Conservation (phyloP, 2,113 vertebrate genomes). For the Enhydra lutris region DNA sequence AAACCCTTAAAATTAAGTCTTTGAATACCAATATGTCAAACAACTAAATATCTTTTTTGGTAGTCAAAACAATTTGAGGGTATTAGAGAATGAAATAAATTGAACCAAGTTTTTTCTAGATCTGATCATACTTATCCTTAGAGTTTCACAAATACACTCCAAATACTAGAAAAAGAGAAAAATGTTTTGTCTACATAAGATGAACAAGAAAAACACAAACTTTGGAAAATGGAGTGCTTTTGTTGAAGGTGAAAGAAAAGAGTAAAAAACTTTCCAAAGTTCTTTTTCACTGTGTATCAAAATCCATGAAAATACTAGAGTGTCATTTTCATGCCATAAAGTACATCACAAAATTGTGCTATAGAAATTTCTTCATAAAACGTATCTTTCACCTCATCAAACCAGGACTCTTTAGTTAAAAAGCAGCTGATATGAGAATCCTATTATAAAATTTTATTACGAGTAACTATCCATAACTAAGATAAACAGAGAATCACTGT, state of each 20-base stretch:
- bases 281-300: background rate
- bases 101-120: background rate
- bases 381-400: background rate
- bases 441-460: constrained; percentile 7
- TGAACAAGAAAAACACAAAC: background rate
- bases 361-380: background rate
- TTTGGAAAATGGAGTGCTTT: background rate
- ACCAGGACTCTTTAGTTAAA: background rate
- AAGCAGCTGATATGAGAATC: background rate
- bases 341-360: background rate
- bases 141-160: background rate
- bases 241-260: background rate
- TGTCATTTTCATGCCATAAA: background rate
- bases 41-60: background rate
- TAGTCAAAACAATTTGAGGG: background rate
- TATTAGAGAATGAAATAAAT: background rate
- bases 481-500: background rate
- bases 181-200: background rate
- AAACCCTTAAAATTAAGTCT: background rate
- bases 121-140: background rate
- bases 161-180: background rate
- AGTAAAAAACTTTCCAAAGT: background rate
- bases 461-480: background rate
- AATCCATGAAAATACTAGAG: background rate
- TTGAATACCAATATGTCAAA: background rate